Evolutionary conservation across 2,113 vertebrate species (phyloP).

Genomic region (Proteles cristata): DNA sequence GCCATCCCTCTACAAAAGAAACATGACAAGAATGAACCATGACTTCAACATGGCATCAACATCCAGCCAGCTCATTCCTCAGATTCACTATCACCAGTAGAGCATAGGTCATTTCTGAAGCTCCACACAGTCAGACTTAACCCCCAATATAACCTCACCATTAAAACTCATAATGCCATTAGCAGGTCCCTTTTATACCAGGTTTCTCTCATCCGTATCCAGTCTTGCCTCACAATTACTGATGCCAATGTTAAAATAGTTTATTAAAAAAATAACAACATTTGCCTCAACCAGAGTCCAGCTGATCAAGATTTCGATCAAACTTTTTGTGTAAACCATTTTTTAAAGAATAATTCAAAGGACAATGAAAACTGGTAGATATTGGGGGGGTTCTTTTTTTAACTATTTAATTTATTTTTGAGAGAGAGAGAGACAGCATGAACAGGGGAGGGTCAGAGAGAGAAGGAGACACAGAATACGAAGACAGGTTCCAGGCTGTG

Average conservation of each 20-base stretch:
- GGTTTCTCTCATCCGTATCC: background rate
- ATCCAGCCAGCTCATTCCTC: background rate
- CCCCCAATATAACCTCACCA: background rate
- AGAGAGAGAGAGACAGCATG: too few relatives aligned
- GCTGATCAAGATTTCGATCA: conserved; percentile 6
- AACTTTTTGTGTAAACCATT: background rate
- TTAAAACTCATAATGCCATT: background rate
- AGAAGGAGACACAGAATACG: too few relatives aligned
- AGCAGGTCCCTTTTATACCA: background rate
- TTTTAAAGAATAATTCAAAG: conserved; percentile 38
- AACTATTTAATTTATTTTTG: too few relatives aligned
- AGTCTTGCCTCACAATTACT: background rate
- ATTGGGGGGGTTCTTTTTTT: background rate
- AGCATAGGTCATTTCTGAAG: background rate
- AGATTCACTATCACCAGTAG: background rate
- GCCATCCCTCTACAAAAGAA: background rate
- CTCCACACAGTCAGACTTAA: background rate
- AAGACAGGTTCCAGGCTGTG: too few relatives aligned
- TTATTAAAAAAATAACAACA: background rate
- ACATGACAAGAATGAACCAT: background rate
- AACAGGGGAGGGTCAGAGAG: too few relatives aligned
- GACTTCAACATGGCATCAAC: too few relatives aligned
- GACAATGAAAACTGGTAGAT: conserved; percentile 33
- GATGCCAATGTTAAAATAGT: background rate
- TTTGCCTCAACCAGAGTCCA: background rate